Conservation (phyloP, 2,888 invertebrate genomes). For the Thereva nobilitata region DNA sequence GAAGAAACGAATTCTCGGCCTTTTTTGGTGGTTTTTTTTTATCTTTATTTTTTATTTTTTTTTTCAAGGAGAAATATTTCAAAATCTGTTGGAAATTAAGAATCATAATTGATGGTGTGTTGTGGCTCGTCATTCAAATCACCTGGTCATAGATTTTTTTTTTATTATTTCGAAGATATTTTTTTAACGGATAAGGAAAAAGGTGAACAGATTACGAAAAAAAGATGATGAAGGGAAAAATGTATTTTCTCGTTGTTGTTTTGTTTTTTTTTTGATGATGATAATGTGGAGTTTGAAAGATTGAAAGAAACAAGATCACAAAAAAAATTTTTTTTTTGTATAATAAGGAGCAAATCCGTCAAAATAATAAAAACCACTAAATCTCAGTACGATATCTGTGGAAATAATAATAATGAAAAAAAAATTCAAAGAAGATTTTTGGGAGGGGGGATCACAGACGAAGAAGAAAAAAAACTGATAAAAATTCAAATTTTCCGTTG, state of each 20-base stretch:
- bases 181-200: no score
- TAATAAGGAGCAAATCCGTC: constrained; percentile 4
- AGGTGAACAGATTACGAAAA: neutral
- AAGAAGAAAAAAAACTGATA: no score
- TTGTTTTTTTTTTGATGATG: no score
- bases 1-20: no score
- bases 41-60: neutral
- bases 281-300: neutral
- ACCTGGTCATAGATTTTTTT: constrained; percentile 11
- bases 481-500: no score
- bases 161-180: no score
- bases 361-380: neutral
- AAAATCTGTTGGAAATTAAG: constrained; percentile 5
- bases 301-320: neutral
- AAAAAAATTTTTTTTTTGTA: neutral
- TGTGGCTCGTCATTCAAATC: constrained; percentile 13
- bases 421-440: no score
- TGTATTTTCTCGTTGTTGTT: neutral
- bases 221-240: neutral
- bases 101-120: constrained; percentile 13
- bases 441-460: no score
- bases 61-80: constrained; percentile 10
- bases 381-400: no score
- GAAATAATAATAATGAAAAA: no score
- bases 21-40: constrained; percentile 2